Percentiles rank a stretch among this genome's conserved stretches.
Conservation (phyloP, 2,797 vertebrate genomes). For the Tiaroga cobitis region DNA sequence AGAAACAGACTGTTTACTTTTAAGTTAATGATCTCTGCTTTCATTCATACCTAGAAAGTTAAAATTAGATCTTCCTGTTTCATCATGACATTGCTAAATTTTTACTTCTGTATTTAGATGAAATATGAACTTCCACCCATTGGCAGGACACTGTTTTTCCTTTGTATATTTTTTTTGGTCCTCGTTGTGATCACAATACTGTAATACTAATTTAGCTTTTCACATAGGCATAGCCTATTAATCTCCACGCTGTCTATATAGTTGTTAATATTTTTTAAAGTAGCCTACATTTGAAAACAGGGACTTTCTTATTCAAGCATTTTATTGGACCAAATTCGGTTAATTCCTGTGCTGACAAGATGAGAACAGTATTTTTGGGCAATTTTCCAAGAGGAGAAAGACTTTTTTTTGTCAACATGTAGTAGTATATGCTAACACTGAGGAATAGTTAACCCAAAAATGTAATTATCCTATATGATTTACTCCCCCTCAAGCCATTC, state of each 20-base stretch:
- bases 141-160: background rate
- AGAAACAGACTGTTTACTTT: background rate
- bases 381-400: background rate
- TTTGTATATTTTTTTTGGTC: background rate
- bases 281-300: background rate
- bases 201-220: background rate
- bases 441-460: background rate
- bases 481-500: background rate
- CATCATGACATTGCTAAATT: constrained; percentile 3
- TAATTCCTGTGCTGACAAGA: background rate
- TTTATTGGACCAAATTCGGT: background rate
- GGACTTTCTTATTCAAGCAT: background rate
- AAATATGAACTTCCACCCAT: background rate
- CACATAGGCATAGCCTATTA: too few relatives aligned
- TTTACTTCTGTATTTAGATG: background rate
- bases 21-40: constrained; percentile 27
- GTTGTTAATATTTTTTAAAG: background rate
- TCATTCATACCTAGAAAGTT: constrained; percentile 4
- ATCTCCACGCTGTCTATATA: background rate
- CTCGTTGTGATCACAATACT: too few relatives aligned
- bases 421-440: background rate
- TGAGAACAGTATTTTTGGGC: background rate
- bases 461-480: background rate
- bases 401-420: background rate
- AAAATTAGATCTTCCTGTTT: constrained; percentile 9